Evolutionary conservation across 2,113 vertebrate genomes (phyloP), one percentile per base, ranked within the genome.

Genomic region (Gobius niger): DNA sequence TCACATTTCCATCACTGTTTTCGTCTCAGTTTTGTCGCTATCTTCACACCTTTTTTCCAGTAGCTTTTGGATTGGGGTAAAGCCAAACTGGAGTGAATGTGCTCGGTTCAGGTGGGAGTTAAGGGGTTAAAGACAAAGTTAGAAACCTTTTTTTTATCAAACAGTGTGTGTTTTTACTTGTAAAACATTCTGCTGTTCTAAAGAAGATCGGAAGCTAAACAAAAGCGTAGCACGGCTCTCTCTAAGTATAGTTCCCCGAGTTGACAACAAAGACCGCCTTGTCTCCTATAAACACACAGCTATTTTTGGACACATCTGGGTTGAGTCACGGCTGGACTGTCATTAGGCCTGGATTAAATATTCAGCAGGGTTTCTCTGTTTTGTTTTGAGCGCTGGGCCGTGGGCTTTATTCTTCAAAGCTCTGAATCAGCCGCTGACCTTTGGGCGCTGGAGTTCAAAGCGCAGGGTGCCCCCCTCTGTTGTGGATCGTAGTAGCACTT

Each of bases 281-380:
- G 52, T 53, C 52, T 19, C 5, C 18, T 18, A 54, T 12, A 24
- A 54, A 24, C 52, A 24, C 52, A 11, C 9, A 4, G 16, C 51
- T 54, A 54, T 54, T 24, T 19, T 24, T 54, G 52, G 52, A 54
- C 52, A 54, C 52, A 54, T 54, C 52, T 54, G 52, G 18, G 19
- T 24, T 54, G 18, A 54, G n/a, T 54, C 52, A 9, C 18, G 52
- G 10, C 18, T 24, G 52, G 52, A 54, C 52, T 13, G 14, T 50
- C 51, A 18, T 52, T 52, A 18, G 51, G n/a, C 51, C 52, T 7
- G 18, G 52, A 54, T 54, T 24, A 54, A 54, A 54, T 54, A 54
- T 54, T 54, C 18, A 24, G 52, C 10, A 24, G 52, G 8, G 52
- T 54, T 19, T 54, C 24, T 54, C 51, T 19, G 51, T 52, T 52